Percentiles rank a stretch among this genome's conserved stretches.
phyloP scores from a whole-genome alignment of 2,888 invertebrate genomes.

The Malachius bipustulatus region DNA sequence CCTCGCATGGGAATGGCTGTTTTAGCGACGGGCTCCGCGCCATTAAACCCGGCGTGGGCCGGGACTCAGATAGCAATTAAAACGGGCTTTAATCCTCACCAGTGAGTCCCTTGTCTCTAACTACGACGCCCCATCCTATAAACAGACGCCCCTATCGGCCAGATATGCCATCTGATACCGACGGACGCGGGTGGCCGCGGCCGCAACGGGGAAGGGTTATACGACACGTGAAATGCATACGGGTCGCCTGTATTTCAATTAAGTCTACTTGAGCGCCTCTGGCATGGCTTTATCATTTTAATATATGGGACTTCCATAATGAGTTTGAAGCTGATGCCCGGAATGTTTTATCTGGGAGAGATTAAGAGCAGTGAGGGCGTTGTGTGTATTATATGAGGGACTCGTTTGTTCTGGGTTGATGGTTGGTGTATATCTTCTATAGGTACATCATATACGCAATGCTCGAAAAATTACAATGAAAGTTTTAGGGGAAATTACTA shows the following conservation, averaged over 20 bases:
- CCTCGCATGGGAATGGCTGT: conserved; percentile 28
- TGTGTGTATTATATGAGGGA: too few relatives aligned
- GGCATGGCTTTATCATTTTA: too few relatives aligned
- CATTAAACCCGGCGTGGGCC: conserved; percentile 28
- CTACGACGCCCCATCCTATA: conserved; percentile 20
- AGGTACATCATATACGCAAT: too few relatives aligned
- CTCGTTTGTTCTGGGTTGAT: too few relatives aligned
- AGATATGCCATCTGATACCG: conserved; percentile 24
- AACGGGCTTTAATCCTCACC: conserved; percentile 28
- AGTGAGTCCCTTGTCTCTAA: conserved; percentile 20
- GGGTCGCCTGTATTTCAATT: conserved; percentile 19
- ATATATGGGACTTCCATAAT: too few relatives aligned
- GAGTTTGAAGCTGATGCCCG: too few relatives aligned
- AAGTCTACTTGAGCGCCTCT: too few relatives aligned
- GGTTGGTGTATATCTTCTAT: too few relatives aligned
- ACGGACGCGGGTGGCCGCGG: conserved; percentile 11
- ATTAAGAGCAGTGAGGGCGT: too few relatives aligned
- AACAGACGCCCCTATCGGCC: conserved; percentile 24
- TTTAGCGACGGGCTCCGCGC: conserved; percentile 27
- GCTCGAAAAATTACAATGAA: too few relatives aligned
- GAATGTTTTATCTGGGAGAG: too few relatives aligned
- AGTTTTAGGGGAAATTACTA: too few relatives aligned
- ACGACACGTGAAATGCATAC: conserved; percentile 17
- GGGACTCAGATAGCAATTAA: conserved; percentile 28
- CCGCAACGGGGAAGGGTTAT: conserved; percentile 19